These are phyloP conservation scores for Escarpia spicata DNA, from an alignment of 2,888 invertebrate genomes.

Conservation along the genomic window DNA sequence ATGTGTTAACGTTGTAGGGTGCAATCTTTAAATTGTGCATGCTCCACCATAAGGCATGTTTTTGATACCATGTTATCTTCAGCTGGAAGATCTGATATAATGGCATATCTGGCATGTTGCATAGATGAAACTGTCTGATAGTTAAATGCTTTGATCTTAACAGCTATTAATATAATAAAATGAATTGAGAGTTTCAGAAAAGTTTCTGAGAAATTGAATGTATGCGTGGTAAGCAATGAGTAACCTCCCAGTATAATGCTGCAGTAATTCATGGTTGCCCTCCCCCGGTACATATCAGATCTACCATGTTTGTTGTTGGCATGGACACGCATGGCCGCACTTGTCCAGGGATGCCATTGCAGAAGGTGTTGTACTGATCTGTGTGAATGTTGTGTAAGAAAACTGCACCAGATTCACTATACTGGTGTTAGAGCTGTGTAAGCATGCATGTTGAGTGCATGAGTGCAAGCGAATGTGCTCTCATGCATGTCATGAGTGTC, in stretches of 20 bases:
- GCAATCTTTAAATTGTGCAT: background rate
- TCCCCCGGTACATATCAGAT: background rate
- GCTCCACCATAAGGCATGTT: background rate
- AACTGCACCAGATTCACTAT: background rate
- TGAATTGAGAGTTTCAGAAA: background rate
- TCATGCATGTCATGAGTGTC: background rate
- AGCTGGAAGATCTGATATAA: background rate
- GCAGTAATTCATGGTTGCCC: background rate
- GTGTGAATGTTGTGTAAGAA: background rate
- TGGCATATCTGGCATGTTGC: too few relatives aligned
- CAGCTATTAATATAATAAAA: background rate
- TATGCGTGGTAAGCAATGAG: too few relatives aligned
- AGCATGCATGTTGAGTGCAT: background rate
- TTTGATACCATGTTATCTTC: background rate
- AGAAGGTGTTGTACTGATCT: background rate
- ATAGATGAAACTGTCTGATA: too few relatives aligned
- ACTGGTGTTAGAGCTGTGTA: background rate
- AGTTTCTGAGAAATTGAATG: too few relatives aligned
- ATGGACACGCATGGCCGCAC: background rate
- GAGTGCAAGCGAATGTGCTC: background rate
- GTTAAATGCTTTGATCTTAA: too few relatives aligned
- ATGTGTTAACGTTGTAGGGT: background rate
- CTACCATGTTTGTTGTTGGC: background rate
- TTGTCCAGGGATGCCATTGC: background rate
- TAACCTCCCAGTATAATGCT: too few relatives aligned